A percentile compares a stretch with the other conserved stretches of the same genome.
These are phyloP conservation scores for Pipistrellus kuhlii DNA, from an alignment of 2,797 vertebrate species.

Conservation along the genomic window DNA sequence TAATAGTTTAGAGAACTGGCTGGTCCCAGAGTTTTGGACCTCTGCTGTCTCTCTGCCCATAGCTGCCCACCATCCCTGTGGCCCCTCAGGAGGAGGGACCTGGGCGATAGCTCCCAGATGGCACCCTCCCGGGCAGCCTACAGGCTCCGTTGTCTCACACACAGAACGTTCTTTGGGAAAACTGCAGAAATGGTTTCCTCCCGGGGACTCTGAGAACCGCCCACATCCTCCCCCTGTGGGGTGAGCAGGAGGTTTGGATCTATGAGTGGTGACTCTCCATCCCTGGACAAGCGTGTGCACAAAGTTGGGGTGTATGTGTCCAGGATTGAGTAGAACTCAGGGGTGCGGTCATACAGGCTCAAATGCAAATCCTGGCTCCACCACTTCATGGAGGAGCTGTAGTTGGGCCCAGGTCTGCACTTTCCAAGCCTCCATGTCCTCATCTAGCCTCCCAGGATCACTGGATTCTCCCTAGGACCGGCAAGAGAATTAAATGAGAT, in stretches of 20 bases:
- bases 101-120: not conserved
- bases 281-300: no score
- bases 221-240: accelerated
- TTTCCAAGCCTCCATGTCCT: not conserved
- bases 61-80: not conserved
- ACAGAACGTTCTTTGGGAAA: not conserved
- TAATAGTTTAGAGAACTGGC: not conserved
- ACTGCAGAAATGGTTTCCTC: not conserved
- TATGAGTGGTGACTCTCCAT: not conserved
- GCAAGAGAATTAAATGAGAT: not conserved
- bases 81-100: not conserved
- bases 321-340: not conserved
- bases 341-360: not conserved
- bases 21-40: not conserved
- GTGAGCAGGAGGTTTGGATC: not conserved
- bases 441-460: not conserved
- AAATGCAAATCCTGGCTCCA: not conserved
- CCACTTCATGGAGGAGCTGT: not conserved
- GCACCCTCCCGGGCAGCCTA: no score
- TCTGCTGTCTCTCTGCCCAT: not conserved
- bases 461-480: not conserved
- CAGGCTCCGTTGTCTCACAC: not conserved
- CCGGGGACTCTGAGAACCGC: not conserved
- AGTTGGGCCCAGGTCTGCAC: no score
- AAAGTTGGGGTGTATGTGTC: no score